Evolutionary conservation across 2,888 invertebrate species (phyloP).

Genomic region (Sarcophaga caerulescens): DNA sequence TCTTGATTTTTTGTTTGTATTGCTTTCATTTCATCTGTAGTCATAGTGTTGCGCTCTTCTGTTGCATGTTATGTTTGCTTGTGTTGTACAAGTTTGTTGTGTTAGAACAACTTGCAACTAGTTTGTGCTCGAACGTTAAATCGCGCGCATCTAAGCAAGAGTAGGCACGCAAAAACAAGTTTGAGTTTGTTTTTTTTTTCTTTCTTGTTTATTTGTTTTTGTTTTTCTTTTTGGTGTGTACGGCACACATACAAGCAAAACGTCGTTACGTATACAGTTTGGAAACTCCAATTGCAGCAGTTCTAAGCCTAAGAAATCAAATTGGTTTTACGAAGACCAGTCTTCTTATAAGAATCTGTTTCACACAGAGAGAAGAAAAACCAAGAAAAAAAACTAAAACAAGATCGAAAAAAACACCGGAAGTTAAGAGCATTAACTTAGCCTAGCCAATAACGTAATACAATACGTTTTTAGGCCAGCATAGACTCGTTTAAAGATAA

Average conservation of each 20-base stretch:
- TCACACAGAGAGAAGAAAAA: background rate
- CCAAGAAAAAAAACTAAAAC: constrained; percentile 13
- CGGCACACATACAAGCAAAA: constrained; percentile 37
- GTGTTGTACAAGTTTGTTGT: constrained; percentile 24
- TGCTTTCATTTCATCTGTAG: constrained; percentile 55
- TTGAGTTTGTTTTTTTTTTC: constrained; percentile 53
- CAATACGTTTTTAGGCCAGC: constrained; percentile 15
- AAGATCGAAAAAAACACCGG: constrained; percentile 40
- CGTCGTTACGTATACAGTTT: background rate
- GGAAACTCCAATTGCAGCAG: constrained; percentile 49
- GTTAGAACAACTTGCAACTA: constrained; percentile 76
- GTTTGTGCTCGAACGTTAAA: constrained; percentile 81
- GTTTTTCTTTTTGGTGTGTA: background rate
- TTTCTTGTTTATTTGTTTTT: background rate
- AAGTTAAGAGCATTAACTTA: constrained; percentile 39
- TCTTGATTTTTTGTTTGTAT: background rate
- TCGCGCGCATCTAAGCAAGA: constrained; percentile 79
- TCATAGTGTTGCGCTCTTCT: constrained; percentile 68
- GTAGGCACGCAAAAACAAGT: constrained; percentile 76
- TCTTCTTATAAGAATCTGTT: constrained; percentile 57
- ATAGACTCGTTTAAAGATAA: background rate
- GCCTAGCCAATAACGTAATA: background rate
- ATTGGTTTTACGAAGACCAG: constrained; percentile 57
- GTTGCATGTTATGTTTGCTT: constrained; percentile 36
- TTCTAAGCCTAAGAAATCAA: constrained; percentile 42